Evolutionary conservation across 2,888 invertebrate species (phyloP).

Genomic region (Pantelozetes paolii): DNA sequence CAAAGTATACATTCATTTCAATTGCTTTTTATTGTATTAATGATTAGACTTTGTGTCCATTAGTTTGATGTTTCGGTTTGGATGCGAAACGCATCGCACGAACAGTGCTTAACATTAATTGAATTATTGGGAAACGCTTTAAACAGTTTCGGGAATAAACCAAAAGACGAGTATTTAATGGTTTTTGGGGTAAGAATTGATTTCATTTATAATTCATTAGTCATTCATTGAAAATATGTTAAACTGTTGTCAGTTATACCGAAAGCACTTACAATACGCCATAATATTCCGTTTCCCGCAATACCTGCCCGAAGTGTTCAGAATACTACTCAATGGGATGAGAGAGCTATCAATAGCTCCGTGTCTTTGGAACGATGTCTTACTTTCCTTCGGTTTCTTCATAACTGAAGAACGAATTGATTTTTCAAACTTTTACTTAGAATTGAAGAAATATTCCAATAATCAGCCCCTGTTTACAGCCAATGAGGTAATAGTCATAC

Average conservation of each 20-base stretch:
- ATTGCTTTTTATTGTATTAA: not conserved
- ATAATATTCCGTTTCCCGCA: constrained; percentile 40
- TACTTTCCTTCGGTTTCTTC: constrained; percentile 43
- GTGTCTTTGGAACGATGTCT: constrained; percentile 42
- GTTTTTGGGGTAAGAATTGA: constrained; percentile 37
- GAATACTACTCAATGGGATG: constrained; percentile 40
- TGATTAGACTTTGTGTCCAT: not conserved
- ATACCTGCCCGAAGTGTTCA: constrained; percentile 36
- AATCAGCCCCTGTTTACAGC: constrained; percentile 42
- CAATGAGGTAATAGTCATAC: constrained; percentile 26
- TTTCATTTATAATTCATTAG: not conserved
- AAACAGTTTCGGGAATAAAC: constrained; percentile 32
- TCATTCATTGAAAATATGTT: not conserved
- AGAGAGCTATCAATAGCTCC: constrained; percentile 27
- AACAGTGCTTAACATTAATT: constrained; percentile 35
- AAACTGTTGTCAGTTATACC: constrained; percentile 38
- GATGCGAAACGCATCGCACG: constrained; percentile 39
- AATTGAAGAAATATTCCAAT: constrained; percentile 38
- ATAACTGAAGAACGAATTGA: constrained; percentile 16
- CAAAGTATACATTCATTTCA: constrained; percentile 35
- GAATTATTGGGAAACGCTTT: constrained; percentile 38
- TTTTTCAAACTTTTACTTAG: constrained; percentile 24
- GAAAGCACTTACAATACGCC: constrained; percentile 43
- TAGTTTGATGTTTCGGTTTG: constrained; percentile 43
- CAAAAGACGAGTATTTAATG: constrained; percentile 41